Evolutionary conservation across 2,888 invertebrate genomes (phyloP).

Genomic region (Plagodis dolabraria): DNA sequence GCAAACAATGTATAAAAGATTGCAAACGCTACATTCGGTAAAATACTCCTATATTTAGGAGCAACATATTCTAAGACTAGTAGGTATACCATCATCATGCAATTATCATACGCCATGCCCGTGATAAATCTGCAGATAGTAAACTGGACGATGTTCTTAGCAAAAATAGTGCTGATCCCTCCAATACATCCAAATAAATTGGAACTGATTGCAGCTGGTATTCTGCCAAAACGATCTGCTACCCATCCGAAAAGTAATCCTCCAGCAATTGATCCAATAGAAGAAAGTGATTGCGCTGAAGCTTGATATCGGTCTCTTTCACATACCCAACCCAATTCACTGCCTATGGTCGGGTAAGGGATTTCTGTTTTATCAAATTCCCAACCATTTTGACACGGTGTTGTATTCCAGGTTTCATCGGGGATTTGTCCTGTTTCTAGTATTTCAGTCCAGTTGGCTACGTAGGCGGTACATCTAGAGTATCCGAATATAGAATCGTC

Average conservation of each 20-base stretch:
- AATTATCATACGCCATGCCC: conserved; percentile 65
- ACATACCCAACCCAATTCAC: conserved; percentile 65
- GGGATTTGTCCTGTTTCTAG: conserved; percentile 44
- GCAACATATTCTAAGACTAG: conserved; percentile 62
- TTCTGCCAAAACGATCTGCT: conserved; percentile 61
- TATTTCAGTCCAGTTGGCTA: conserved; percentile 60
- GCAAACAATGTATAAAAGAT: conserved; percentile 55
- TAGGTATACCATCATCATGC: conserved; percentile 61
- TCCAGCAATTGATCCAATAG: conserved; percentile 59
- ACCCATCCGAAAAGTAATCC: conserved; percentile 61
- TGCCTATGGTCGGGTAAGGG: conserved; percentile 66
- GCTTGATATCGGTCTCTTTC: conserved; percentile 64
- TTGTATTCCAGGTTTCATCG: conserved; percentile 50
- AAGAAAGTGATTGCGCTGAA: conserved; percentile 62
- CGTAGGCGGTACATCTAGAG: conserved; percentile 54
- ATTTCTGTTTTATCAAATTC: conserved; percentile 64
- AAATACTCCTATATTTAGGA: conserved; percentile 60
- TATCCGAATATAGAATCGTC: conserved; percentile 53
- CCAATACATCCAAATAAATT: conserved; percentile 56
- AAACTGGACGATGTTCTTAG: conserved; percentile 54
- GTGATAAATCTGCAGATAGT: conserved; percentile 56
- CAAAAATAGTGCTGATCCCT: conserved; percentile 55
- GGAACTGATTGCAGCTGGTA: conserved; percentile 56
- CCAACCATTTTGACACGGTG: conserved; percentile 62
- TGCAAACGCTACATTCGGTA: conserved; percentile 59